Evolutionary conservation across 2,797 vertebrate genomes (phyloP), one percentile per base, ranked within the genome.

Genomic region (Labeo calbasu): DNA sequence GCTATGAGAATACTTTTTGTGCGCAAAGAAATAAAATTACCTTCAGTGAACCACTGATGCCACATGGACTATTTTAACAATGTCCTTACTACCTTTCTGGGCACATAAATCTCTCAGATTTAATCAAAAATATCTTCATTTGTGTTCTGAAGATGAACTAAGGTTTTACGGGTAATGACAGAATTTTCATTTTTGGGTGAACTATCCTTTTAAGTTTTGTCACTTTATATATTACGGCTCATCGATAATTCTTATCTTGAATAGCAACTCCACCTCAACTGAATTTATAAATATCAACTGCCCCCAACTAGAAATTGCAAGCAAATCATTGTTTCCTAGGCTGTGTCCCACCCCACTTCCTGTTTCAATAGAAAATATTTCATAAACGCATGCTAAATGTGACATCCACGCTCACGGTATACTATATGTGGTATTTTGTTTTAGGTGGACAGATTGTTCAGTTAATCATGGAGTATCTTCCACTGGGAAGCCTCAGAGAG

Each of bases 391-490:
- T 36, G 7, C 53, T 40, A 55, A 75, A 53, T 57, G 5, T 53
- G 21, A 36, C 0, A 3, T 2, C 61, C 48, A 23, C 12, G 8
- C 19, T 69, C 12, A 19, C 2, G 19, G 69, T 65, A 2, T 69
- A 51, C 66, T 68, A 23, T 36, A 17, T 81, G 32, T 82, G 71
- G 2, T 75, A 53, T 80, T 73, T 72, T 36, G 8, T 85, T 9
- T 75, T 92, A 99, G 98, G 96, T 12, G 97, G 97, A 70, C 96
- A 96, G 89, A 90, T 96, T 1, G 93, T 99, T 83, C 97, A 98
- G 91, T 94, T 99, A 2, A 97, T 99, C 88, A 99, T 99, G 98
- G 98, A 99, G 86, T 99, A 96, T 77, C 94, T 99, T 59, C 98
- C 98, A 0, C 91, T 96, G 73, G 97, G 98, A 57, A 98, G 97